Conservation (phyloP, 2,888 invertebrate species). For the Caenorhabditis virilis region DNA sequence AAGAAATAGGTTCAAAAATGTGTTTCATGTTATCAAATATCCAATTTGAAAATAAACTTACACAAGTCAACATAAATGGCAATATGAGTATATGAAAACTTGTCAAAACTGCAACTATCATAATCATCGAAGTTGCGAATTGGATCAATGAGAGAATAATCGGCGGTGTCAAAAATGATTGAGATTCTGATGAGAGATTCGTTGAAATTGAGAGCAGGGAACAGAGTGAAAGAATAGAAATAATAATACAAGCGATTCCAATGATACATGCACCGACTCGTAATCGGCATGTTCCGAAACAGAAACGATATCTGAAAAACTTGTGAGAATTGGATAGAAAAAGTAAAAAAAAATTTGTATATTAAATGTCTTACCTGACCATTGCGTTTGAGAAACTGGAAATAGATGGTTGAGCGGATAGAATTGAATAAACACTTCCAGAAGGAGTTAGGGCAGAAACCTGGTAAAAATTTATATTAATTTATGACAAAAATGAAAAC, state of each 20-base stretch:
- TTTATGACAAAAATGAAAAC: background rate
- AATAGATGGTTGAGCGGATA: conserved; percentile 5
- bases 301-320: conserved; percentile 55
- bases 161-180: conserved; percentile 33
- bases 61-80: conserved; percentile 48
- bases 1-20: too few species aligned
- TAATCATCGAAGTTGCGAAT: conserved; percentile 45
- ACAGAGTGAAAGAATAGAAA: conserved; percentile 42
- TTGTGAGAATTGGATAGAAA: too few species aligned
- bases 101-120: conserved; percentile 53
- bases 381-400: conserved; percentile 9
- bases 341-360: background rate
- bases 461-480: background rate
- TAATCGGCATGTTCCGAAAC: conserved; percentile 55
- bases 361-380: conserved; percentile 10
- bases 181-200: conserved; percentile 29
- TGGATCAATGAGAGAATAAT: conserved; percentile 35
- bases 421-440: conserved; percentile 25
- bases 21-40: too few species aligned
- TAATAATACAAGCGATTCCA: conserved; percentile 40
- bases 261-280: conserved; percentile 53
- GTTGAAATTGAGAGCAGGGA: conserved; percentile 36
- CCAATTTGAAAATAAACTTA: conserved; percentile 11
- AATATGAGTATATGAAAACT: conserved; percentile 49
- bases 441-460: conserved; percentile 33